Percentiles rank a stretch among this genome's conserved stretches.
Evolutionary conservation across 2,113 vertebrate genomes (phyloP).

Genomic region (Pandion haliaetus): DNA sequence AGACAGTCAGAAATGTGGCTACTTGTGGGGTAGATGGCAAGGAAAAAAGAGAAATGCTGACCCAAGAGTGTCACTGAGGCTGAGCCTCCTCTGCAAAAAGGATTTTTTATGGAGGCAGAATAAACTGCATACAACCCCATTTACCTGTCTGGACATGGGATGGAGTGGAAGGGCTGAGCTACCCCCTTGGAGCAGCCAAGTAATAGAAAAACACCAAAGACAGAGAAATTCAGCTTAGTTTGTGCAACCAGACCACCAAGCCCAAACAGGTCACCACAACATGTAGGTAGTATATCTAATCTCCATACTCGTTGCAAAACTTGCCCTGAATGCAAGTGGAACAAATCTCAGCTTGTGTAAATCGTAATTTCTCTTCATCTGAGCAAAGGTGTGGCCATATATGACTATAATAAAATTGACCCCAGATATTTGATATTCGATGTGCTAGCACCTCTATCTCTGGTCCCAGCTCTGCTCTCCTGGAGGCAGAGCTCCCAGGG

Average conservation of each 20-base stretch:
- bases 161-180: neutral
- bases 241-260: neutral
- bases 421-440: accelerated
- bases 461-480: neutral
- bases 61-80: neutral
- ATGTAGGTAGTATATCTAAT: neutral
- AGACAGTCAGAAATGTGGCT: neutral
- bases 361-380: neutral
- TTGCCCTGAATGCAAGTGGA: neutral
- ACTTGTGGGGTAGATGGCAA: neutral
- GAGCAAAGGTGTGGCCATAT: neutral
- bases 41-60: neutral
- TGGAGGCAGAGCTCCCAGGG: neutral
- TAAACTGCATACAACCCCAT: neutral
- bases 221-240: neutral
- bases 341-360: neutral
- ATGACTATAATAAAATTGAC: neutral
- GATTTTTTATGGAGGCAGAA: neutral
- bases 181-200: neutral
- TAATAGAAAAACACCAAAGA: neutral
- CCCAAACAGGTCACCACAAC: neutral
- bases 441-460: neutral
- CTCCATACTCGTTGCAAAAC: neutral
- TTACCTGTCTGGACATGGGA: neutral
- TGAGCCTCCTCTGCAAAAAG: neutral